Percentiles rank a stretch among this genome's conserved stretches.
Conservation (phyloP, 2,888 invertebrate genomes). For the Teleogryllus oceanicus region DNA sequence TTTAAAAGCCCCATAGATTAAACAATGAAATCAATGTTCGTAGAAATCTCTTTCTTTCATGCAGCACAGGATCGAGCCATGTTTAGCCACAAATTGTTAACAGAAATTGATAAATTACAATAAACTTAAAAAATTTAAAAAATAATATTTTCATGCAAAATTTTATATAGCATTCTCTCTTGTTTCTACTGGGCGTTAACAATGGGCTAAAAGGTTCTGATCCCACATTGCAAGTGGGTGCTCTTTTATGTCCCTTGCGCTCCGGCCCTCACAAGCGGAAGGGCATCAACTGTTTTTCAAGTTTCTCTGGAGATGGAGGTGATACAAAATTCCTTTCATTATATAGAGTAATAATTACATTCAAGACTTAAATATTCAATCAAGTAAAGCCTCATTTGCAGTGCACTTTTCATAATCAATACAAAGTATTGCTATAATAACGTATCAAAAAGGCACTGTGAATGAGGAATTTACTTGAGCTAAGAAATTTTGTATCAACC, state of each 20-base stretch:
- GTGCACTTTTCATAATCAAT: not conserved
- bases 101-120: not conserved
- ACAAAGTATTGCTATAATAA: slow-evolving; percentile 12
- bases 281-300: slow-evolving; percentile 21
- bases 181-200: slow-evolving; percentile 21
- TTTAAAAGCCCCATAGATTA: slow-evolving; percentile 35
- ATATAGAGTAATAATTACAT: slow-evolving; percentile 18
- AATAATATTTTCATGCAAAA: not conserved
- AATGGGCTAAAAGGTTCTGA: slow-evolving; percentile 29
- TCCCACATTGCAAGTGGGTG: slow-evolving; percentile 26
- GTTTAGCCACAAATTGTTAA: slow-evolving; percentile 18
- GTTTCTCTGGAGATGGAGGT: not conserved
- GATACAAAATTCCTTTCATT: slow-evolving; percentile 31
- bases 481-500: slow-evolving; percentile 31
- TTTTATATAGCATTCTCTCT: not conserved
- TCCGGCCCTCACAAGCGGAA: slow-evolving; percentile 26
- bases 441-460: slow-evolving; percentile 18
- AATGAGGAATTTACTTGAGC: not conserved
- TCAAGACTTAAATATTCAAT: slow-evolving; percentile 18
- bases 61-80: slow-evolving; percentile 18
- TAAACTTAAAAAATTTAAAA: not conserved
- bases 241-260: slow-evolving; percentile 28
- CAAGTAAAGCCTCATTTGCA: not conserved
- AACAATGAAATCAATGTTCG: slow-evolving; percentile 34
- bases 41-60: not conserved